Evolutionary conservation across 2,113 vertebrate species (phyloP).

Genomic region (Phrynosoma platyrhinos): DNA sequence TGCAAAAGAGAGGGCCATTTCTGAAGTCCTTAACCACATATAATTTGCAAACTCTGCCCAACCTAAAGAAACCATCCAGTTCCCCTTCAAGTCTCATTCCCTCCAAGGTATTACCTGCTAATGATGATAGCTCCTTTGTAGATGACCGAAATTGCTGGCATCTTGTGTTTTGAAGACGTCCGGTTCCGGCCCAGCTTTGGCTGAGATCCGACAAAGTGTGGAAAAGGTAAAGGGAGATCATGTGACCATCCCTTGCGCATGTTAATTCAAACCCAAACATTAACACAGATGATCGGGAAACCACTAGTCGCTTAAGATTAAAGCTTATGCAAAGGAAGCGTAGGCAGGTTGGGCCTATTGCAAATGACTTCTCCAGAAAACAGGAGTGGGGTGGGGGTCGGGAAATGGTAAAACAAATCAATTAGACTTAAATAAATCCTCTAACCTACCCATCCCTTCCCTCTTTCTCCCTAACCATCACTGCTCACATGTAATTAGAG

Average conservation of each 20-base stretch:
- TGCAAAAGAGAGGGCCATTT: not conserved
- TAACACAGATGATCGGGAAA: constrained; percentile 1
- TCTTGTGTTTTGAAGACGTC: constrained; percentile 51
- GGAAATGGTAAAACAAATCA: constrained; percentile 2
- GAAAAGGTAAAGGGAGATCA: constrained; percentile 4
- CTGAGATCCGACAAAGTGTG: not conserved
- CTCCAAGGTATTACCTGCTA: constrained; percentile 79
- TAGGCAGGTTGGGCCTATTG: not conserved
- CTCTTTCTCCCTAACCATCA: not conserved
- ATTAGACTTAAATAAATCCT: constrained; percentile 12
- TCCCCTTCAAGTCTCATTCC: not conserved
- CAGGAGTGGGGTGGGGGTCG: too few species aligned
- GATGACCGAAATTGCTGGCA: constrained; percentile 86
- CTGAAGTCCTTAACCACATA: not conserved
- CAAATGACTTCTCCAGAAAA: not conserved
- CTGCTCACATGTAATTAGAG: constrained; percentile 2
- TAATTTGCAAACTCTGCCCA: too few species aligned
- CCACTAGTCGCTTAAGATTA: constrained; percentile 20
- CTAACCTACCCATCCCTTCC: not conserved
- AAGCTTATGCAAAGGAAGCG: not conserved
- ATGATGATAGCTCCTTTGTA: constrained; percentile 86
- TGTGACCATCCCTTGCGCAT: constrained; percentile 15
- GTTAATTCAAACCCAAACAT: constrained; percentile 23
- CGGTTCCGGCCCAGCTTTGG: not conserved
- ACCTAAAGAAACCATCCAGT: not conserved